Evolutionary conservation across 1,140 invertebrate species (phyloP).

Genomic region (Trigoniulus corallinus): DNA sequence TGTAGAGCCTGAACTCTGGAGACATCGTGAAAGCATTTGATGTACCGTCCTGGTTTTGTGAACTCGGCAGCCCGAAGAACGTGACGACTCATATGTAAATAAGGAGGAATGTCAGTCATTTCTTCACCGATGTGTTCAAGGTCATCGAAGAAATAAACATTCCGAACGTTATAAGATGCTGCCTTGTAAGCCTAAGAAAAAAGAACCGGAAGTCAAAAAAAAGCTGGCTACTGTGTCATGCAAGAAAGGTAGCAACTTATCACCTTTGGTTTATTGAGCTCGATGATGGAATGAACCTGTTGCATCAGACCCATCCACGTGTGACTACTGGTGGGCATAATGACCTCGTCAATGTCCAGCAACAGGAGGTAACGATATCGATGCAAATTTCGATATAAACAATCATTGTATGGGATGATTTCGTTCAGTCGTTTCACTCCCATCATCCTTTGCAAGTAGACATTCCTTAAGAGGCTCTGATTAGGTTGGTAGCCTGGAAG

Average conservation of each 20-base stretch:
- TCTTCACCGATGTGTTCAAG: constrained; percentile 54
- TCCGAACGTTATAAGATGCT: constrained; percentile 75
- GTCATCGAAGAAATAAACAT: constrained; percentile 89
- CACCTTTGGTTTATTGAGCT: not conserved
- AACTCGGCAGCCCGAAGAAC: constrained; percentile 78
- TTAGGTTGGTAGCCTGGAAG: constrained; percentile 83
- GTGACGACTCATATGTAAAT: constrained; percentile 43
- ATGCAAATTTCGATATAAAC: constrained; percentile 83
- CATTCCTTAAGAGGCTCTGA: constrained; percentile 65
- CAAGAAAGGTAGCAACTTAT: too few species aligned
- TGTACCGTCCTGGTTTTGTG: constrained; percentile 81
- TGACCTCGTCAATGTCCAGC: constrained; percentile 85
- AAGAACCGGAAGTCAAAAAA: too few species aligned
- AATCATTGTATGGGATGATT: constrained; percentile 92
- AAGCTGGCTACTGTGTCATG: too few species aligned
- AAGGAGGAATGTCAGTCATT: constrained; percentile 16
- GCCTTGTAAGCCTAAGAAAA: constrained; percentile 51
- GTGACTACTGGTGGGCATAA: constrained; percentile 64
- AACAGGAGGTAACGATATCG: constrained; percentile 76
- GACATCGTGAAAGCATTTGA: constrained; percentile 87
- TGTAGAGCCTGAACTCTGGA: constrained; percentile 72
- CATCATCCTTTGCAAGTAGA: constrained; percentile 69
- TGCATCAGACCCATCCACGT: constrained; percentile 68
- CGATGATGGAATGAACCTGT: constrained; percentile 45
- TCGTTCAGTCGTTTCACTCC: constrained; percentile 79